phyloP scores from a whole-genome alignment of 2,797 vertebrate species.

The Myotis daubentonii region DNA sequence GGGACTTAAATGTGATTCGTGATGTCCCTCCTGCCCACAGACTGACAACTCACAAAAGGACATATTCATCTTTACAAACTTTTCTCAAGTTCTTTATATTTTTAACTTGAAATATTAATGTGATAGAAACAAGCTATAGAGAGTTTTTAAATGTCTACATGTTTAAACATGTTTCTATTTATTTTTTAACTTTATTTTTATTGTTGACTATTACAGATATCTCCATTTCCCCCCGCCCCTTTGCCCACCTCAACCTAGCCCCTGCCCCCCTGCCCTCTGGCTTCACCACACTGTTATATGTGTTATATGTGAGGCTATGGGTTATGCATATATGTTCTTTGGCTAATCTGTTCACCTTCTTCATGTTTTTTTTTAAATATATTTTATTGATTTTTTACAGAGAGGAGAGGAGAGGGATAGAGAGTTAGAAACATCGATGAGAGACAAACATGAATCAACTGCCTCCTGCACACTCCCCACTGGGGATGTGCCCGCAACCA shows the following conservation, averaged over 20 bases:
- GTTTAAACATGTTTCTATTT: background rate
- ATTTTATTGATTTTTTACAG: too few relatives aligned
- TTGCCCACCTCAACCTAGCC: background rate
- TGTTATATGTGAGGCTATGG: background rate
- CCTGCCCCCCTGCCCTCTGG: background rate
- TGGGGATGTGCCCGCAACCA: too few relatives aligned
- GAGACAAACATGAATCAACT: too few relatives aligned
- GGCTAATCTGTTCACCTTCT: background rate
- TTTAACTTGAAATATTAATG: slow-evolving; percentile 28
- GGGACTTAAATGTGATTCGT: background rate
- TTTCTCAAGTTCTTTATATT: background rate
- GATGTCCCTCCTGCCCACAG: background rate
- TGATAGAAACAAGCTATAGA: slow-evolving; percentile 16
- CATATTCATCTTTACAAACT: background rate
- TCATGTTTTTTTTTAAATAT: background rate
- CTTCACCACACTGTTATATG: background rate
- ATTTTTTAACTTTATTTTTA: background rate
- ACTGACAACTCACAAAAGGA: slow-evolving; percentile 1
- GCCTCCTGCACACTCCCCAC: too few relatives aligned
- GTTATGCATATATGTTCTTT: background rate
- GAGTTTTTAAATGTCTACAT: background rate
- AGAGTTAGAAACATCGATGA: too few relatives aligned
- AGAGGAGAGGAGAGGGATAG: too few relatives aligned
- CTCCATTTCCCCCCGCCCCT: background rate
- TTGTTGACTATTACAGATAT: background rate